phyloP scores from a whole-genome alignment of 2,113 vertebrate species.

The Dunckerocampus dactyliophorus region DNA sequence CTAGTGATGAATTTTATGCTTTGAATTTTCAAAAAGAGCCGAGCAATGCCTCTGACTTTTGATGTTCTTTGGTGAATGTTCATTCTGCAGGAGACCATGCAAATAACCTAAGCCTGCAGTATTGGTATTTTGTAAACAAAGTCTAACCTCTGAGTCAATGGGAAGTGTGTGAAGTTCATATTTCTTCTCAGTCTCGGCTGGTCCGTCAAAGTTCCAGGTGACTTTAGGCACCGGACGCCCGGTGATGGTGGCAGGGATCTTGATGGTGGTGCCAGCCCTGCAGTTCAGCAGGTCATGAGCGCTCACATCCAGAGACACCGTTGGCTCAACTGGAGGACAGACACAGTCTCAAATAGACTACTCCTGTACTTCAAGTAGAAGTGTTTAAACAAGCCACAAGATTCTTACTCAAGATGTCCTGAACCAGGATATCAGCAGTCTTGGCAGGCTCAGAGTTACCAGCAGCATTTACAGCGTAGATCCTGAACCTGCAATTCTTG shows the following conservation, averaged over 20 bases:
- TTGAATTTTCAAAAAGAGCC: background rate
- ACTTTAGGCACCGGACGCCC: conserved; percentile 88
- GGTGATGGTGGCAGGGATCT: conserved; percentile 81
- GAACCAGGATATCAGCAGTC: conserved; percentile 80
- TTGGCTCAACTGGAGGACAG: conserved; percentile 81
- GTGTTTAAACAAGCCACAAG: background rate
- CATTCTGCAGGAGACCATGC: background rate
- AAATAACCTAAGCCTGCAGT: too few species aligned
- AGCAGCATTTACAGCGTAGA: conserved; percentile 91
- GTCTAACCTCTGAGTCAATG: conserved; percentile 83
- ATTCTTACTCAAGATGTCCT: conserved; percentile 86
- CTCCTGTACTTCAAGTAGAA: background rate
- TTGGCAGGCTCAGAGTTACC: conserved; percentile 90
- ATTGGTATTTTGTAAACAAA: background rate
- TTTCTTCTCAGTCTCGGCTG: conserved; percentile 85
- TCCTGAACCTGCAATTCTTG: conserved; percentile 89
- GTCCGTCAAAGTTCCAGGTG: conserved; percentile 92
- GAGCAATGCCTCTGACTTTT: background rate
- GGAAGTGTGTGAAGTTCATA: conserved; percentile 88
- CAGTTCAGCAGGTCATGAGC: conserved; percentile 82
- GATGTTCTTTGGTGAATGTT: background rate
- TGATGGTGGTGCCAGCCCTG: conserved; percentile 82
- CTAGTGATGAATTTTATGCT: conserved; percentile 30
- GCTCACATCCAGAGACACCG: conserved; percentile 80
- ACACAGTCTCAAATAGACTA: background rate